phyloP scores from a whole-genome alignment of 2,888 invertebrate genomes.

The Acholoe squamosa region DNA sequence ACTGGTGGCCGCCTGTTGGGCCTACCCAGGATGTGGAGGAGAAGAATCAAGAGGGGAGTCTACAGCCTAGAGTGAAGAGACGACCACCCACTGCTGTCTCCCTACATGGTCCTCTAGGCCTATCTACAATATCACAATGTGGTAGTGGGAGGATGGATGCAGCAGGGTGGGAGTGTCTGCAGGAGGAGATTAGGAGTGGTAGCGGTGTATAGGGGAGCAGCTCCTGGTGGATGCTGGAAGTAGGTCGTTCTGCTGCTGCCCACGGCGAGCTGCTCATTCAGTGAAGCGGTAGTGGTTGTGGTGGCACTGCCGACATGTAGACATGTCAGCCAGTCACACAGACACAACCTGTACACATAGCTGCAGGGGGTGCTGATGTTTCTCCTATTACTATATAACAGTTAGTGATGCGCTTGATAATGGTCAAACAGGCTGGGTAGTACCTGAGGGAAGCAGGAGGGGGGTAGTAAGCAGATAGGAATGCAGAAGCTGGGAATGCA shows the following conservation, averaged over 20 bases:
- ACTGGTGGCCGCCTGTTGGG: neutral
- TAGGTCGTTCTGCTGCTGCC: conserved; percentile 13
- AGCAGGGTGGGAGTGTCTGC: neutral
- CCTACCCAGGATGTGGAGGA: neutral
- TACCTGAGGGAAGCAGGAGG: neutral
- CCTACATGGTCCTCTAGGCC: neutral
- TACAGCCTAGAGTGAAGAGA: neutral
- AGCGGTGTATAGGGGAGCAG: neutral
- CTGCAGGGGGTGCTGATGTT: too few species aligned
- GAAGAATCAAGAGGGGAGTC: neutral
- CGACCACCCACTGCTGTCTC: neutral
- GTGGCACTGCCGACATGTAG: neutral
- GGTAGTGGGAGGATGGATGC: neutral
- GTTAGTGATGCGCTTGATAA: neutral
- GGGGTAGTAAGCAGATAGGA: neutral
- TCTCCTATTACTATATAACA: too few species aligned
- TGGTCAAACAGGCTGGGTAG: neutral
- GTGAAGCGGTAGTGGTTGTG: neutral
- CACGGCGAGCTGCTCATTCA: neutral
- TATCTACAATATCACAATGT: neutral
- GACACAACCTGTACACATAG: too few species aligned
- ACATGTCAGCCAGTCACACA: too few species aligned
- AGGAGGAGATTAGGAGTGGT: too few species aligned
- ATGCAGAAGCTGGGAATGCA: too few species aligned
- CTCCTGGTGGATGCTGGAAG: neutral